These are phyloP conservation scores for Nomada goodeniana DNA, from an alignment of 2,888 invertebrate species.

Conservation along the genomic window DNA sequence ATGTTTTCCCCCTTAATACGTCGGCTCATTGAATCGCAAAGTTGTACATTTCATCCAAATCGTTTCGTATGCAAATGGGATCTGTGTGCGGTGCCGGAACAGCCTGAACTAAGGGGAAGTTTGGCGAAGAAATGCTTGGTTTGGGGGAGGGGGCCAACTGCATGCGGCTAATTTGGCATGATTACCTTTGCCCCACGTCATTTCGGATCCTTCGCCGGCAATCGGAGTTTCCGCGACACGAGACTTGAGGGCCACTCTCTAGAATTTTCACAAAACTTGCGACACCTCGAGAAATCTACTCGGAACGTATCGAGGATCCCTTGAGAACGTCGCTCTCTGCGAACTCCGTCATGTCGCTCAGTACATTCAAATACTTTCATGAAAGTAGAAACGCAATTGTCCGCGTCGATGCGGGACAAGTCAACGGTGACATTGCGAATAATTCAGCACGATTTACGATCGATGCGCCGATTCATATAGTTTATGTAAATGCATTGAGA, in stretches of 20 bases:
- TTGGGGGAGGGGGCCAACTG: constrained; percentile 10
- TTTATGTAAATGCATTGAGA: too few relatives aligned
- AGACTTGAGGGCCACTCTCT: constrained; percentile 40
- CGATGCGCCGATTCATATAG: background rate
- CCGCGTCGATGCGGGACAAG: background rate
- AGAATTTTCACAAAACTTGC: constrained; percentile 10
- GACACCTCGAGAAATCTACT: background rate
- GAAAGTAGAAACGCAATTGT: background rate
- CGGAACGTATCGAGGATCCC: background rate
- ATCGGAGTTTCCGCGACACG: background rate
- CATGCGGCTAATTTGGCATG: constrained; percentile 57
- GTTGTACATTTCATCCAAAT: background rate
- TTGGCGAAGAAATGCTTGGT: background rate
- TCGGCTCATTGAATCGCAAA: background rate
- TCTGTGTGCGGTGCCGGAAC: background rate
- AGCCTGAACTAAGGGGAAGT: background rate
- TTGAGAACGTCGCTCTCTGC: background rate
- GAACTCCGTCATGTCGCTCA: too few relatives aligned
- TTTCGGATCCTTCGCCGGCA: constrained; percentile 10
- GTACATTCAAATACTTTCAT: background rate
- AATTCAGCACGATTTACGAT: too few relatives aligned
- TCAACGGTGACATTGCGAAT: background rate
- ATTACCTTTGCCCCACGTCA: constrained; percentile 7
- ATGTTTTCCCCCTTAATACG: background rate
- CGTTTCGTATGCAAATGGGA: constrained; percentile 11